Conservation (phyloP, 2,888 invertebrate genomes). For the Cantharis lateralis region DNA sequence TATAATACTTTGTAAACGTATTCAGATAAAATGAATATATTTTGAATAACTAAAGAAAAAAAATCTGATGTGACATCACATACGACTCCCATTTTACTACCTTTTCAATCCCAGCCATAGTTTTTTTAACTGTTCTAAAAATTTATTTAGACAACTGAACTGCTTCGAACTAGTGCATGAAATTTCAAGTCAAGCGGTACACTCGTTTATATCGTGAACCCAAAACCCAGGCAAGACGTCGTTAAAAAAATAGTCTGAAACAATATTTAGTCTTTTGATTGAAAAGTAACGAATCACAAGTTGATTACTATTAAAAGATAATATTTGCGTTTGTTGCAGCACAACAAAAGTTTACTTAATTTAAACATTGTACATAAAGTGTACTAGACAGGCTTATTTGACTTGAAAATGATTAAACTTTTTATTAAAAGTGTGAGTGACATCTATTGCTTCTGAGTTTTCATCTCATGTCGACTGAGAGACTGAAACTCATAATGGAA, state of each 20-base stretch:
- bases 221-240: no score
- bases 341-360: not conserved
- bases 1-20: not conserved
- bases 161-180: no score
- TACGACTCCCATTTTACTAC: no score
- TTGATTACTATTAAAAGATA: not conserved
- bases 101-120: no score
- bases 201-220: no score
- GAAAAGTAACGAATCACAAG: no score
- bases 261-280: no score
- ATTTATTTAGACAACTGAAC: no score
- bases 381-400: not conserved
- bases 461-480: not conserved
- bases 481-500: not conserved
- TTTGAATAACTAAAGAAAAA: not conserved
- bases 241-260: no score
- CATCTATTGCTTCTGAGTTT: not conserved
- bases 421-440: not conserved
- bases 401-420: not conserved
- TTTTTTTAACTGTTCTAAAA: no score
- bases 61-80: no score
- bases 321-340: not conserved
- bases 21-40: not conserved
- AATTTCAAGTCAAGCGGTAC: no score
- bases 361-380: not conserved